Percentiles rank a stretch among this genome's conserved stretches.
phyloP scores from a whole-genome alignment of 2,888 invertebrate genomes.

The Leptodirus hochenwartii region DNA sequence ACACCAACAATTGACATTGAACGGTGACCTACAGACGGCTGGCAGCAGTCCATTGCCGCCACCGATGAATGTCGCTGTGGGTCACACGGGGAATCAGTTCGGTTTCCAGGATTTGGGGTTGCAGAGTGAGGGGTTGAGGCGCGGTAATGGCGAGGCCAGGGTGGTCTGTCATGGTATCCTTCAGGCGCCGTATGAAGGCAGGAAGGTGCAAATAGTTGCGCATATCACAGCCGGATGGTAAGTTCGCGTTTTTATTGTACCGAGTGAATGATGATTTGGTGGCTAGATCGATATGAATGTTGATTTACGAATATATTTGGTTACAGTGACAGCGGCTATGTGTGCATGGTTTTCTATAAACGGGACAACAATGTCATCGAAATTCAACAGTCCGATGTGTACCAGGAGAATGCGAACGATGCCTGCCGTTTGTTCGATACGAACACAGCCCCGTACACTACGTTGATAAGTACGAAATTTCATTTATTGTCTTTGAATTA shows the following conservation, averaged over 20 bases:
- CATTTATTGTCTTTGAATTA: too few species aligned
- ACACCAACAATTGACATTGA: slow-evolving; percentile 23
- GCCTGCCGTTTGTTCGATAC: slow-evolving; percentile 41
- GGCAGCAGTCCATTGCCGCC: slow-evolving; percentile 17
- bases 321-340: slow-evolving; percentile 60
- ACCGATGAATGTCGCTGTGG: too few species aligned
- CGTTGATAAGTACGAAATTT: slow-evolving; percentile 48
- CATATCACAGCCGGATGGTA: slow-evolving; percentile 65
- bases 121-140: slow-evolving; percentile 23
- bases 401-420: slow-evolving; percentile 41
- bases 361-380: slow-evolving; percentile 55
- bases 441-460: slow-evolving; percentile 35
- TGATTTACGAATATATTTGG: too few species aligned
- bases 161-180: slow-evolving; percentile 42
- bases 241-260: too few species aligned
- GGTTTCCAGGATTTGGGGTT: slow-evolving; percentile 16
- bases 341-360: slow-evolving; percentile 56
- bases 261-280: too few species aligned
- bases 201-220: slow-evolving; percentile 48
- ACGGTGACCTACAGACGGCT: too few species aligned
- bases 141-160: slow-evolving; percentile 35
- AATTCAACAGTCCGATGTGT: slow-evolving; percentile 40
- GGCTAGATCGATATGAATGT: too few species aligned
- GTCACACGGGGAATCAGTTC: slow-evolving; percentile 19
- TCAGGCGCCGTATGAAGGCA: slow-evolving; percentile 33